phyloP scores from a whole-genome alignment of 2,797 vertebrate genomes.

The Pipistrellus nathusii region DNA sequence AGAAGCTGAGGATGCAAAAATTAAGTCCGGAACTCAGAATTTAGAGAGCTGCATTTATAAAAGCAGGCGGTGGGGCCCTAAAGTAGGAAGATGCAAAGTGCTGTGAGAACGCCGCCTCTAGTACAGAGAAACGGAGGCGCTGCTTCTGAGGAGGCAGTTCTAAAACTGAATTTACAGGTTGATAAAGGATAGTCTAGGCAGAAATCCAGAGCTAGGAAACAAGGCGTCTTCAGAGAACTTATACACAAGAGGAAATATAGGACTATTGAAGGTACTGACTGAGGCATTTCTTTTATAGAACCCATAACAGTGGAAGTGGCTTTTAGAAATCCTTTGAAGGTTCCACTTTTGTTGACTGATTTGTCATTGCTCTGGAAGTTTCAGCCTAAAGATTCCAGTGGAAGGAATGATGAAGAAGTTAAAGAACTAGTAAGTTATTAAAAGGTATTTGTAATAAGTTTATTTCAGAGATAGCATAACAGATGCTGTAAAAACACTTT shows the following conservation, averaged over 20 bases:
- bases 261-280: slow-evolving; percentile 55
- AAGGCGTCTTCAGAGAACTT: not conserved
- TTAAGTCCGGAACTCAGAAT: not conserved
- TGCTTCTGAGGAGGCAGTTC: not conserved
- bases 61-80: not conserved
- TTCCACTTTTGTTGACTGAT: slow-evolving; percentile 93
- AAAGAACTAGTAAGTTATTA: slow-evolving; percentile 91
- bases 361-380: slow-evolving; percentile 97
- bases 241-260: not conserved
- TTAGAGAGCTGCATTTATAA: slow-evolving; percentile 46
- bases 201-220: slow-evolving; percentile 26
- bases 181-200: not conserved
- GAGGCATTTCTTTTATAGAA: slow-evolving; percentile 87
- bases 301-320: slow-evolving; percentile 96
- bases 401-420: slow-evolving; percentile 84
- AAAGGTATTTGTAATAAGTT: slow-evolving; percentile 80
- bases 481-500: slow-evolving; percentile 22
- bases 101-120: not conserved
- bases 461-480: slow-evolving; percentile 61
- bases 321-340: slow-evolving; percentile 96
- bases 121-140: not conserved
- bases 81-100: not conserved
- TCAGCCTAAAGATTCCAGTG: slow-evolving; percentile 88
- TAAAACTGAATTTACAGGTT: slow-evolving; percentile 5
- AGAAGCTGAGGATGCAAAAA: not conserved